Conservation (phyloP, 2,797 vertebrate genomes). For the Fistularia tabacaria region DNA sequence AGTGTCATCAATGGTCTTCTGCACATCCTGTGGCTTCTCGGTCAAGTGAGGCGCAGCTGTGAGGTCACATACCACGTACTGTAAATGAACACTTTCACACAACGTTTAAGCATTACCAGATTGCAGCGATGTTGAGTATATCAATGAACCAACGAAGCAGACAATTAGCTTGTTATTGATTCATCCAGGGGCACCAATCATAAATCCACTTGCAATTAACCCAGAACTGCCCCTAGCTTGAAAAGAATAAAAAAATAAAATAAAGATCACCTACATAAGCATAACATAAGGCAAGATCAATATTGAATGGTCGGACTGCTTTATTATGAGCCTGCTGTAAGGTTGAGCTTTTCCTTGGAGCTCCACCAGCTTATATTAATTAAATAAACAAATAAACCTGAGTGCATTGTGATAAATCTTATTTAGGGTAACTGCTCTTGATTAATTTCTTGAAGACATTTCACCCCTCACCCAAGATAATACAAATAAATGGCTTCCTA, state of each 20-base stretch:
- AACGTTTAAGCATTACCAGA: slow-evolving; percentile 25
- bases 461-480: too few species aligned
- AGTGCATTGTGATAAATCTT: too few species aligned
- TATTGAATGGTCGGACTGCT: background rate
- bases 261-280: slow-evolving; percentile 21
- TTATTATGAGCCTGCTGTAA: background rate
- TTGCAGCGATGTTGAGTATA: slow-evolving; percentile 45
- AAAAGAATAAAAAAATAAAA: slow-evolving; percentile 35
- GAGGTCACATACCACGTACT: slow-evolving; percentile 35
- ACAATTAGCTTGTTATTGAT: slow-evolving; percentile 61
- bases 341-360: background rate
- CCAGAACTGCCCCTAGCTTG: slow-evolving; percentile 36
- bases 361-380: background rate
- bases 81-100: slow-evolving; percentile 32
- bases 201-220: slow-evolving; percentile 64
- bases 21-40: slow-evolving; percentile 83
- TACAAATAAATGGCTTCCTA: too few species aligned
- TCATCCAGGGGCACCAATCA: slow-evolving; percentile 54
- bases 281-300: slow-evolving; percentile 13
- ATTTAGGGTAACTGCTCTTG: too few species aligned
- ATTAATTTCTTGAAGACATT: too few species aligned
- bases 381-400: too few species aligned
- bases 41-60: slow-evolving; percentile 87
- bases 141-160: slow-evolving; percentile 55
- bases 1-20: slow-evolving; percentile 85